These are phyloP conservation scores for Apamea sordens DNA, from an alignment of 2,888 invertebrate genomes.

Conservation along the genomic window DNA sequence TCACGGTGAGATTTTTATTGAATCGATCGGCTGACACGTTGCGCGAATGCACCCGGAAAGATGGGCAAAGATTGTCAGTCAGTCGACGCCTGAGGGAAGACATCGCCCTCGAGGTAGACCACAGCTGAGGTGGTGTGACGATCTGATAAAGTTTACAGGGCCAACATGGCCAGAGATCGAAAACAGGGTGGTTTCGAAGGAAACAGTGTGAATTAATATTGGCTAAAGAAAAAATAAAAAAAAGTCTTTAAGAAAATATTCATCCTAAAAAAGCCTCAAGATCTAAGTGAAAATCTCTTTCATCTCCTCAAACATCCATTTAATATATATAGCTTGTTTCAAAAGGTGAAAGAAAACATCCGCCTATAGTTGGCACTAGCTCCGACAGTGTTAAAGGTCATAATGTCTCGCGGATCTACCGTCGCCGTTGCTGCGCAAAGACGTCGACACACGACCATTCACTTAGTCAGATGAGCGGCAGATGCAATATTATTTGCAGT, in stretches of 20 bases:
- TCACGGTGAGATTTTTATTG: too few relatives aligned
- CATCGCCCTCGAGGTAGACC: too few relatives aligned
- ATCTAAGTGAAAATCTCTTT: not conserved
- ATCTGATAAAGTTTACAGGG: not conserved
- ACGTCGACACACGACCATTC: conserved; percentile 21
- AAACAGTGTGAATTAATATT: too few relatives aligned
- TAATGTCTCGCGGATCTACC: conserved; percentile 35
- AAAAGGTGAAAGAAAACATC: conserved; percentile 12
- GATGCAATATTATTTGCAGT: not conserved
- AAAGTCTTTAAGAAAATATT: not conserved
- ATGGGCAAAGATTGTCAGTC: not conserved
- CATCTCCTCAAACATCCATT: conserved; percentile 8
- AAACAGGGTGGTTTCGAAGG: too few relatives aligned
- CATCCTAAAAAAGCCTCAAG: not conserved
- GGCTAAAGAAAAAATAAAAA: not conserved
- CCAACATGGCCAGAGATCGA: too few relatives aligned
- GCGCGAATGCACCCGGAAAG: too few relatives aligned
- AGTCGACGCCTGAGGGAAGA: too few relatives aligned
- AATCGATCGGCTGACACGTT: too few relatives aligned
- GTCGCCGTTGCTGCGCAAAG: not conserved
- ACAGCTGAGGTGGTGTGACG: not conserved
- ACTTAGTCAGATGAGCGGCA: conserved; percentile 2
- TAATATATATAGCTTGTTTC: not conserved
- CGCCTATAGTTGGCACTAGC: not conserved
- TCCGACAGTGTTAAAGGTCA: conserved; percentile 32